A percentile compares a stretch with the other conserved stretches of the same genome.
These are phyloP conservation scores for Squalus acanthias DNA, from an alignment of 2,797 vertebrate species.

Conservation along the genomic window DNA sequence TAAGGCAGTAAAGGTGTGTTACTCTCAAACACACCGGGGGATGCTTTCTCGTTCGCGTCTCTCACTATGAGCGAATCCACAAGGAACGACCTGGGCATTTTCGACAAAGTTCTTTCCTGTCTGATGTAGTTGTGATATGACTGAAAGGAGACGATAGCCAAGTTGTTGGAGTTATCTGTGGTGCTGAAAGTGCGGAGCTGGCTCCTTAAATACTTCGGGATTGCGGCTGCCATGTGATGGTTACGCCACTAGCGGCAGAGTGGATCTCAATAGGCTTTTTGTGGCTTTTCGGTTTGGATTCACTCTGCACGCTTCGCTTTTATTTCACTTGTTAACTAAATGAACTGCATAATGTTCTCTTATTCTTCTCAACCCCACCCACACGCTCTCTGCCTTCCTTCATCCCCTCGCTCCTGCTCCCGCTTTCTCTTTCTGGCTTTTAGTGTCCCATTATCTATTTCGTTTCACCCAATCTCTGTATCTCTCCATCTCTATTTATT, in stretches of 20 bases:
- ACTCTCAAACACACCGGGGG: conserved; percentile 63
- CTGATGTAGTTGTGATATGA: conserved; percentile 43
- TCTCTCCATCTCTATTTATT: not conserved
- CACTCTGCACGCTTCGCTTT: conserved; percentile 98
- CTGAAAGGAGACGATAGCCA: conserved; percentile 39
- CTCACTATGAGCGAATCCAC: conserved; percentile 96
- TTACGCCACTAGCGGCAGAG: conserved; percentile 76
- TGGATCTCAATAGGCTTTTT: conserved; percentile 88
- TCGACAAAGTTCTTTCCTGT: conserved; percentile 47
- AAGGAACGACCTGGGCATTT: conserved; percentile 93
- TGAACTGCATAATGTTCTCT: conserved; percentile 99
- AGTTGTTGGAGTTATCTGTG: conserved; percentile 79
- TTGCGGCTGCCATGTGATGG: conserved; percentile 82
- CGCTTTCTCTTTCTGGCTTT: conserved; percentile 1
- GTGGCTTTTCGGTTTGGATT: conserved; percentile 96
- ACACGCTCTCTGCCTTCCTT: conserved; percentile 74
- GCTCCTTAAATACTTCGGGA: conserved; percentile 79
- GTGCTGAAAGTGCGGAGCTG: conserved; percentile 79
- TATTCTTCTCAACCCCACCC: conserved; percentile 99
- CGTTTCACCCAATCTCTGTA: not conserved
- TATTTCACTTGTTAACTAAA: conserved; percentile 99
- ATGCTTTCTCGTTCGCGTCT: conserved; percentile 69
- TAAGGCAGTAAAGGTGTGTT: conserved; percentile 83
- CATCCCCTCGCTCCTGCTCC: not conserved
- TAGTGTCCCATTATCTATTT: not conserved